phyloP scores from a whole-genome alignment of 2,888 invertebrate species.

The Oegoconia quadripuncta region DNA sequence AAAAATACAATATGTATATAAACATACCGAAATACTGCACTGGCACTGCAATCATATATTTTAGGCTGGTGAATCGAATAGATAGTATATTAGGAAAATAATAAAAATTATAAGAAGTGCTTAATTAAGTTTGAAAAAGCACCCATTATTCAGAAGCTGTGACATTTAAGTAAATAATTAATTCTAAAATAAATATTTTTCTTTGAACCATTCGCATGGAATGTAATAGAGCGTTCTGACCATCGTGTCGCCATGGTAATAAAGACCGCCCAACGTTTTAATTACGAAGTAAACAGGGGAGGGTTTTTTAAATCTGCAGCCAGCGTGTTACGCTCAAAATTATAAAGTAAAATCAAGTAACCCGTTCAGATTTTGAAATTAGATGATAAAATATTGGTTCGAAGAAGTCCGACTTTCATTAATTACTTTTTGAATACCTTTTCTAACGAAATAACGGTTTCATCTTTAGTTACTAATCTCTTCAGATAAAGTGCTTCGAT shows the following conservation, averaged over 20 bases:
- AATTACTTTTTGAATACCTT: too few species aligned
- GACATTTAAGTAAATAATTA: conserved; percentile 39
- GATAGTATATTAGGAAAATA: too few species aligned
- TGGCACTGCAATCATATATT: too few species aligned
- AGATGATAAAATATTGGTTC: conserved; percentile 1
- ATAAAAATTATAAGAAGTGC: background rate
- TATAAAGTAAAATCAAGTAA: conserved; percentile 8
- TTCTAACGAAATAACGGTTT: too few species aligned
- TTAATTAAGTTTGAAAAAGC: conserved; percentile 10
- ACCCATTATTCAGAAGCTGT: conserved; percentile 34
- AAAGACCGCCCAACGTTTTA: conserved; percentile 43
- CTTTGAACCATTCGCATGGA: conserved; percentile 24
- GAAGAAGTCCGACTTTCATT: background rate
- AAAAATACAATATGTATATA: too few species aligned
- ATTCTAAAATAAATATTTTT: conserved; percentile 34
- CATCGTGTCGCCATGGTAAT: conserved; percentile 26
- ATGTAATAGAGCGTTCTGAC: conserved; percentile 33
- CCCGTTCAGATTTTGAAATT: conserved; percentile 5
- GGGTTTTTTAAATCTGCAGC: conserved; percentile 24
- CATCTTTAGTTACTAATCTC: too few species aligned
- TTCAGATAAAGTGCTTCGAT: too few species aligned
- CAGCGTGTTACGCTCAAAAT: conserved; percentile 6
- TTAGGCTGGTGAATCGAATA: too few species aligned
- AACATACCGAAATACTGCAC: too few species aligned
- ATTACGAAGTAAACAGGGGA: conserved; percentile 43